Evolutionary conservation across 92 coral and sea anemone genomes (phyloP).

Genomic region (Galaxea fascicularis): DNA sequence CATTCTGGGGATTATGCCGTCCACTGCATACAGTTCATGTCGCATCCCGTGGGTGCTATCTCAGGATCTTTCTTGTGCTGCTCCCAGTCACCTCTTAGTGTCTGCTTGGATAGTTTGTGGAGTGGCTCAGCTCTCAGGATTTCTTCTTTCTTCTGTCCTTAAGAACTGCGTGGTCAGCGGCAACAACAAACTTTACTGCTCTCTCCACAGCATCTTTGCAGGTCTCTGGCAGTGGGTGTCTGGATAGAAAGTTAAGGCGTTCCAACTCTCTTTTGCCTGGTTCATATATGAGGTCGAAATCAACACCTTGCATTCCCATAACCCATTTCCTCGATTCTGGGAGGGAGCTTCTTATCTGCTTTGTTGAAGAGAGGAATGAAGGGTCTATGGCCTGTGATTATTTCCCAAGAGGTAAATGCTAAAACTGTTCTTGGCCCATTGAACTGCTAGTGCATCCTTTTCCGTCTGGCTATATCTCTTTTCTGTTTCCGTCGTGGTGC

Average conservation of each 20-base stretch:
- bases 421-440: conserved; percentile 68
- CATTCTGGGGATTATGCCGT: conserved; percentile 50
- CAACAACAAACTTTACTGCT: conserved; percentile 44
- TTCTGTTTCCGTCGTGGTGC: conserved; percentile 56
- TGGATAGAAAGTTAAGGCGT: conserved; percentile 65
- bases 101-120: conserved; percentile 35
- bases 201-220: conserved; percentile 49
- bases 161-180: conserved; percentile 33
- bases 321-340: conserved; percentile 66
- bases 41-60: conserved; percentile 20
- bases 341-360: conserved; percentile 35
- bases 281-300: conserved; percentile 63
- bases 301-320: conserved; percentile 79
- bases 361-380: conserved; percentile 59
- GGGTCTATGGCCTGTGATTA: conserved; percentile 63
- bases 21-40: conserved; percentile 43
- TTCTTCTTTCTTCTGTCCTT: no score
- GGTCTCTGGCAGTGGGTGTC: conserved; percentile 70
- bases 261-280: conserved; percentile 68
- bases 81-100: conserved; percentile 49
- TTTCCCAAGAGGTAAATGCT: conserved; percentile 74
- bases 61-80: conserved; percentile 59
- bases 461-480: conserved; percentile 64
- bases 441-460: conserved; percentile 48
- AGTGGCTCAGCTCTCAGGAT: conserved; percentile 59